phyloP scores from a whole-genome alignment of 2,113 vertebrate species.

The rabbit (Oryctolagus cuniculus) region mOryCun1.1 NC_091440.1:18970501-18971000 shows the following conservation, averaged over 20 bases:
- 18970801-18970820: constrained; percentile 40
- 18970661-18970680: constrained; percentile 93
- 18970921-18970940: background rate
- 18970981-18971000: background rate
- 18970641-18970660: constrained; percentile 92
- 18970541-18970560: constrained; percentile 80
- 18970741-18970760: constrained; percentile 82
- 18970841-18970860: background rate
- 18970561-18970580: constrained; percentile 89
- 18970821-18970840: background rate
- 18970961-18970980: background rate
- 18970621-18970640: constrained; percentile 88
- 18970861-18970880: constrained; percentile 9
- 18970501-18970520: constrained; percentile 52
- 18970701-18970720: constrained; percentile 90
- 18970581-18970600: constrained; percentile 86
- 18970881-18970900: background rate
- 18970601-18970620: constrained; percentile 88
- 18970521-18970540: constrained; percentile 72
- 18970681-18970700: constrained; percentile 90
- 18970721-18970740: constrained; percentile 89
- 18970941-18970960: background rate
- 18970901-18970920: background rate
- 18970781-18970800: background rate
- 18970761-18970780: constrained; percentile 60